phyloP scores from a whole-genome alignment of 2,888 invertebrate genomes.

The Ornithoptera alexandrae region DNA sequence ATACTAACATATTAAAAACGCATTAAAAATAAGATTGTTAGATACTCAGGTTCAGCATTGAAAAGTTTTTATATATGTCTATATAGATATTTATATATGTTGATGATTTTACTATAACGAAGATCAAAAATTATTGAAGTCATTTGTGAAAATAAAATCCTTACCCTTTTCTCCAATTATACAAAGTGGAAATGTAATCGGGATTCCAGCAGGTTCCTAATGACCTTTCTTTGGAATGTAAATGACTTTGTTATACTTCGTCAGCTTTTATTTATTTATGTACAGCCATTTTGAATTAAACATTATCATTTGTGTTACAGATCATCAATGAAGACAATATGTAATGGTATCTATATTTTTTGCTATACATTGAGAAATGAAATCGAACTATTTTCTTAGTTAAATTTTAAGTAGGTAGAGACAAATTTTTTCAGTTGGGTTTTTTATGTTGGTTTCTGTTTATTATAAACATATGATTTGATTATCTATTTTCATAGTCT shows the following conservation, averaged over 20 bases:
- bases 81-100: neutral
- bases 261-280: slow-evolving; percentile 1
- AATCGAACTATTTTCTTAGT: too few species aligned
- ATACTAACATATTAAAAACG: too few species aligned
- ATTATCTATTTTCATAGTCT: too few species aligned
- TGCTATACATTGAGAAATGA: too few species aligned
- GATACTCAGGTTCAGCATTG: too few species aligned
- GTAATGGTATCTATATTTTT: too few species aligned
- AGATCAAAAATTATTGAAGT: slow-evolving; percentile 1
- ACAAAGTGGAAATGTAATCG: slow-evolving; percentile 21
- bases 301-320: neutral
- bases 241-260: slow-evolving; percentile 11
- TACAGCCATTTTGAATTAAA: neutral
- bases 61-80: neutral
- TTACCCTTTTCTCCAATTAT: slow-evolving; percentile 6
- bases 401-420: too few species aligned
- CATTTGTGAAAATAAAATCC: slow-evolving; percentile 16
- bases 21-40: too few species aligned
- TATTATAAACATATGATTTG: too few species aligned
- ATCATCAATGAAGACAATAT: neutral
- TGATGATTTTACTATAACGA: neutral
- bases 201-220: slow-evolving; percentile 15
- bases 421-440: too few species aligned
- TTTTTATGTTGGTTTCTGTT: too few species aligned
- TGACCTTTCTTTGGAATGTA: slow-evolving; percentile 18